Base-by-base conservation (phyloP, 2,888 invertebrate genomes). In the Dinocampus coccinellae region DNA sequence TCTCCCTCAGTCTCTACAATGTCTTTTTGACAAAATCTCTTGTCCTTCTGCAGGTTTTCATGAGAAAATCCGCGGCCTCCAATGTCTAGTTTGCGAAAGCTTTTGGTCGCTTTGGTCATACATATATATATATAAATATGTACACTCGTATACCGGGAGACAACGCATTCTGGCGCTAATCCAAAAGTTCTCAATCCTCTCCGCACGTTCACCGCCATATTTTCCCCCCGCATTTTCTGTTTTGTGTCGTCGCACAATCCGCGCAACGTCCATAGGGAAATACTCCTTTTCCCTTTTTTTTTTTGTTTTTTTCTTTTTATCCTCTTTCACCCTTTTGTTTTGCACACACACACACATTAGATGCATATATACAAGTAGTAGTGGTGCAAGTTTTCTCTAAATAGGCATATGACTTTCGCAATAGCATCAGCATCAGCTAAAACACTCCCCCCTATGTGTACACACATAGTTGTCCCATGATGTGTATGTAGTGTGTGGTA, bases 121-220 rank as follows among this genome's bases (percentile, higher is more conserved):
- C 4, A 42, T 42, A 1, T 6, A 65, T 22, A 36, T n/a, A 47
- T 16, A 47, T 16, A 20, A 4, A 47, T 16, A 20, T 57, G 36
- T 36, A 16, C 16, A 2, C 16, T 16, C 16, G 16, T 47, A 47
- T 47, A 16, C 20, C 47, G 9, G 6, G 47, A 47, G 47, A 47
- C 47, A 47, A 47, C 47, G 47, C 36, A 58, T 42, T 53, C 58
- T 67, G 67, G 71, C 67, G 55, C 29, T 62, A n/a, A 42, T 67
- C 71, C 62, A 72, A 63, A 72, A 72, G 47, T 57, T 63, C 36
- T 62, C 68, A 34, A 65, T 34, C 36, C 66, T 36, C 16, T 24
- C 34, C 3, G 47, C 47, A 47, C 47, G 47, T 47, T 47, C 47
- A 3, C 9, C 16, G 16, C 47, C 47, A 47, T 47, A 47, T 47